A percentile compares a stretch with the other conserved stretches of the same genome.
Conservation (phyloP, 2,797 vertebrate species). For the Rhyacichthys aspro region DNA sequence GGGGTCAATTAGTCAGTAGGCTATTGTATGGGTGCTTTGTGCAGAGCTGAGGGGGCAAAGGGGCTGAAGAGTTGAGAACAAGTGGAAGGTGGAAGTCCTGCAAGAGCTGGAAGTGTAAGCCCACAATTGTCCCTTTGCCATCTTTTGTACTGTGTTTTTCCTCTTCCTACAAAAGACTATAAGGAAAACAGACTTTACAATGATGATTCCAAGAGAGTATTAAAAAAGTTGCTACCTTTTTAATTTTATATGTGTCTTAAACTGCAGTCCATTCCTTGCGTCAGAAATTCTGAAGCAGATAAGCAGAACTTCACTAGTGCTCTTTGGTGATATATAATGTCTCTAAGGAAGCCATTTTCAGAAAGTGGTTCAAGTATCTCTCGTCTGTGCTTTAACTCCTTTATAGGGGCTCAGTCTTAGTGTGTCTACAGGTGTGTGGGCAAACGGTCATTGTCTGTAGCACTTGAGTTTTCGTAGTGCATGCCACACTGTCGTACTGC, state of each 20-base stretch:
- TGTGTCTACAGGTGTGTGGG: constrained; percentile 57
- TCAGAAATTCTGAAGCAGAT: too few relatives aligned
- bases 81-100: constrained; percentile 26
- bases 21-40: constrained; percentile 59
- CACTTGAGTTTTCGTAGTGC: constrained; percentile 1
- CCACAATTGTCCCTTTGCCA: constrained; percentile 32
- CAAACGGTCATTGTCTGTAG: constrained; percentile 24
- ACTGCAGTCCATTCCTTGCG: too few relatives aligned
- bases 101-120: constrained; percentile 25
- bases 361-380: background rate
- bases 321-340: too few relatives aligned
- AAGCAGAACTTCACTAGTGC: too few relatives aligned
- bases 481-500: constrained; percentile 22
- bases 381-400: background rate
- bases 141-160: constrained; percentile 33
- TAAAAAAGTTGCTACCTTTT: too few relatives aligned
- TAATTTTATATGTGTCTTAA: too few relatives aligned
- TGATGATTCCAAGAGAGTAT: background rate
- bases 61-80: constrained; percentile 19
- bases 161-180: constrained; percentile 21
- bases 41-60: constrained; percentile 15
- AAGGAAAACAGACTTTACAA: constrained; percentile 10
- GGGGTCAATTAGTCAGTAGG: constrained; percentile 69
- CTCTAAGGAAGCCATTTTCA: constrained; percentile 1
- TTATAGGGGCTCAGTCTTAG: constrained; percentile 17